These are phyloP conservation scores for Mus pahari DNA, from an alignment of 2,113 vertebrate species.

Conservation along the genomic window DNA sequence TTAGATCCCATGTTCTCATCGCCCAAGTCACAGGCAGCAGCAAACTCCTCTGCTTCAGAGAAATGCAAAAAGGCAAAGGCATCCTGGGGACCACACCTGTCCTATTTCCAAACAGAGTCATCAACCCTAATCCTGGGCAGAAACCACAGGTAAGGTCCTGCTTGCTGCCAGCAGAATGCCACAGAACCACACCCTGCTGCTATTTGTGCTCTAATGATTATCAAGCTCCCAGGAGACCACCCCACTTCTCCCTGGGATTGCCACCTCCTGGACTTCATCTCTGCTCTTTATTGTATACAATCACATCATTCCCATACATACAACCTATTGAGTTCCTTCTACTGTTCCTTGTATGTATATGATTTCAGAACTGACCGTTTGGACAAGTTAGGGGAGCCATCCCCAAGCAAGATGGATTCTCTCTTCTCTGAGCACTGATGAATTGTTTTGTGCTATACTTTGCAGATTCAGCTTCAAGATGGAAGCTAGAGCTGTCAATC, in stretches of 20 bases:
- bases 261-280: not conserved
- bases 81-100: not conserved
- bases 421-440: not conserved
- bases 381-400: not conserved
- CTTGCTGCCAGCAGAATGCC: not conserved
- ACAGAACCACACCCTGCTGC: not conserved
- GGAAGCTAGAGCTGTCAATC: not conserved
- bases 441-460: not conserved
- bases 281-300: not conserved
- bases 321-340: not conserved
- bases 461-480: not conserved
- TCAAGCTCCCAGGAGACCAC: not conserved
- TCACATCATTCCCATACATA: not conserved
- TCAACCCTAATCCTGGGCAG: not conserved
- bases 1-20: not conserved
- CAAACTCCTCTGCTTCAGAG: not conserved
- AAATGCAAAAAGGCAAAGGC: not conserved
- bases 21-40: not conserved
- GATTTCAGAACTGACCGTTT: not conserved
- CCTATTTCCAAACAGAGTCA: not conserved
- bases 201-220: not conserved
- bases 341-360: conserved; percentile 4
- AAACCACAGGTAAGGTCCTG: not conserved
- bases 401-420: not conserved
- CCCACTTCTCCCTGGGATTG: not conserved